Percentiles rank a stretch among this genome's conserved stretches.
These are phyloP conservation scores for Drosophila pseudoobscura DNA, from an alignment of 1,140 invertebrate species.

Conservation along the genomic window DNA sequence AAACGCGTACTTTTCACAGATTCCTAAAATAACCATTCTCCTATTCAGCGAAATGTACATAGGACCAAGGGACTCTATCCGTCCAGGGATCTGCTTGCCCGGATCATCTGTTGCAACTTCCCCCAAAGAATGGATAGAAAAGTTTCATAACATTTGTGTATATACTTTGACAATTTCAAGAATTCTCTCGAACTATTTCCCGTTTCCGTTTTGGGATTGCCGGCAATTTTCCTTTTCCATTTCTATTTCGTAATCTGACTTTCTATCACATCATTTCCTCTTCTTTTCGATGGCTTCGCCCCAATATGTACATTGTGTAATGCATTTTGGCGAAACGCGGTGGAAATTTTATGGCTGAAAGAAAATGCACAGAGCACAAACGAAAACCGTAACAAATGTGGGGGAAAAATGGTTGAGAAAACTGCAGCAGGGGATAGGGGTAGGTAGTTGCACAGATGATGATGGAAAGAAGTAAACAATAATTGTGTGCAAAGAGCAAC, in stretches of 20 bases:
- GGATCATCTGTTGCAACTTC: too few species aligned
- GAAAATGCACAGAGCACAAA: conserved; percentile 9
- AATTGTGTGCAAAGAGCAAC: conserved; percentile 3
- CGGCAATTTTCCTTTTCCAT: conserved; percentile 10
- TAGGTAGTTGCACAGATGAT: not conserved
- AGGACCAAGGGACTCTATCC: too few species aligned
- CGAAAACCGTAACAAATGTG: not conserved
- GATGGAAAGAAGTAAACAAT: conserved; percentile 18
- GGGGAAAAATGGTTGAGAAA: conserved; percentile 1
- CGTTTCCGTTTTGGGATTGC: not conserved
- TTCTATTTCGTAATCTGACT: not conserved
- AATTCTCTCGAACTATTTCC: not conserved
- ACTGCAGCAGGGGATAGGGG: conserved; percentile 7
- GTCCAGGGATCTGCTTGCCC: too few species aligned
- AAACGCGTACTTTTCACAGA: conserved; percentile 38
- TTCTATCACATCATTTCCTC: conserved; percentile 15
- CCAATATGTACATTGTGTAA: conserved; percentile 19
- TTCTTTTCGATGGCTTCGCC: conserved; percentile 8
- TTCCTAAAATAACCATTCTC: not conserved
- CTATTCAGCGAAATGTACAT: too few species aligned
- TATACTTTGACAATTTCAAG: too few species aligned
- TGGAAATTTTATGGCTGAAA: conserved; percentile 6
- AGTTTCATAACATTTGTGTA: too few species aligned
- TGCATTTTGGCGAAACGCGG: conserved; percentile 2
- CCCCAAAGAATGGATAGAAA: too few species aligned